Conservation (phyloP, 2,113 vertebrate species). For the Toxotes chatareus region DNA sequence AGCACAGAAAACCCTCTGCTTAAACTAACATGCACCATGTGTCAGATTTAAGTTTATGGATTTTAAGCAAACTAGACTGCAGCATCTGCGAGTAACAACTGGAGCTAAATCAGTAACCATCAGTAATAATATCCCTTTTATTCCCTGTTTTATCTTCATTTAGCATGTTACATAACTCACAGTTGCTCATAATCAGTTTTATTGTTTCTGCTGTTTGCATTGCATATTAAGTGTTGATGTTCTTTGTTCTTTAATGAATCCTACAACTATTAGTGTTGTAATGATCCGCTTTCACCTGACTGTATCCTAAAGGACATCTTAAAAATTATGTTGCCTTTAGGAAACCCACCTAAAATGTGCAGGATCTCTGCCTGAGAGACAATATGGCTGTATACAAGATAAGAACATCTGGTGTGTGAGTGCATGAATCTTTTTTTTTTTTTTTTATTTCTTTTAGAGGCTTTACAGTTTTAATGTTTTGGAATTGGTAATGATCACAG, state of each 20-base stretch:
- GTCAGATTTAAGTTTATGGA: background rate
- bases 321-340: background rate
- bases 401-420: conserved; percentile 28
- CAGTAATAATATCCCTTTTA: background rate
- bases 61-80: background rate
- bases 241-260: conserved; percentile 16
- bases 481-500: conserved; percentile 13
- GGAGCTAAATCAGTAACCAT: conserved; percentile 8
- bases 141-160: background rate
- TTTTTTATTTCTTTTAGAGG: background rate
- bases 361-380: conserved; percentile 13
- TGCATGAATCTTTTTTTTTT: background rate
- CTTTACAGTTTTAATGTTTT: conserved; percentile 13
- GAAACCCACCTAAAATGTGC: conserved; percentile 14
- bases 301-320: conserved; percentile 17
- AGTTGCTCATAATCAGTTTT: conserved; percentile 12
- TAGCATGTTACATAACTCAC: conserved; percentile 1
- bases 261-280: background rate
- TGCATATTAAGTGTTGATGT: conserved; percentile 5
- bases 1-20: background rate
- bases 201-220: background rate
- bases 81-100: conserved; percentile 18
- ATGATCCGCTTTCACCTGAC: conserved; percentile 23
- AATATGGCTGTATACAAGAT: conserved; percentile 5
- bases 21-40: background rate